Conservation (phyloP, 2,113 vertebrate genomes). For the Zingel zingel region DNA sequence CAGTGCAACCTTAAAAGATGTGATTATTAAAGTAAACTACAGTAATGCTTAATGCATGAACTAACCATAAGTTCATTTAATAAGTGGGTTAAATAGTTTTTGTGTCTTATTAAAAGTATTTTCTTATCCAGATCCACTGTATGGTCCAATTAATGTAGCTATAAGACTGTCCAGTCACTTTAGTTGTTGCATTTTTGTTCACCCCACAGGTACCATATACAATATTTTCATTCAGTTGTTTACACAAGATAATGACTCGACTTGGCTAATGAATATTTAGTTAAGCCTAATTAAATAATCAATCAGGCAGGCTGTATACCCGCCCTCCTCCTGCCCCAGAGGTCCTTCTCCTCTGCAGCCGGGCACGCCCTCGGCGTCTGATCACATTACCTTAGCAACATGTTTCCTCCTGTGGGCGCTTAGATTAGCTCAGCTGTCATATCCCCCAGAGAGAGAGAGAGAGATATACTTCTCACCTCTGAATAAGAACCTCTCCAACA, state of each 20-base stretch:
- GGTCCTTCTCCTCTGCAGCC: conserved; percentile 19
- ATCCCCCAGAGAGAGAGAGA: conserved; percentile 29
- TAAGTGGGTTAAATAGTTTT: neutral
- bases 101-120: conserved; percentile 15
- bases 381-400: conserved; percentile 85
- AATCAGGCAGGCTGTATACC: conserved; percentile 62
- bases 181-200: conserved; percentile 8
- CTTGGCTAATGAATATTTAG: conserved; percentile 72
- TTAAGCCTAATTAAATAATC: conserved; percentile 76
- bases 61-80: neutral
- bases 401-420: conserved; percentile 46
- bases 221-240: conserved; percentile 58
- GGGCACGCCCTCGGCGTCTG: conserved; percentile 51
- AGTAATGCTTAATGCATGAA: too few relatives aligned
- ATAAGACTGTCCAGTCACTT: conserved; percentile 26
- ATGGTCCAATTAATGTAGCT: conserved; percentile 24
- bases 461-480: conserved; percentile 2
- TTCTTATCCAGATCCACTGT: neutral
- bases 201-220: conserved; percentile 38
- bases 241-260: conserved; percentile 49
- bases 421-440: conserved; percentile 43
- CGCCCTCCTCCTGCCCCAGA: conserved; percentile 41
- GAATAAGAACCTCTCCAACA: conserved; percentile 37
- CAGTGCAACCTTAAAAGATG: neutral
- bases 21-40: too few relatives aligned